A percentile compares a stretch with the other conserved stretches of the same genome.
phyloP scores from a whole-genome alignment of 2,888 invertebrate genomes.

The Stomorhina lunata region DNA sequence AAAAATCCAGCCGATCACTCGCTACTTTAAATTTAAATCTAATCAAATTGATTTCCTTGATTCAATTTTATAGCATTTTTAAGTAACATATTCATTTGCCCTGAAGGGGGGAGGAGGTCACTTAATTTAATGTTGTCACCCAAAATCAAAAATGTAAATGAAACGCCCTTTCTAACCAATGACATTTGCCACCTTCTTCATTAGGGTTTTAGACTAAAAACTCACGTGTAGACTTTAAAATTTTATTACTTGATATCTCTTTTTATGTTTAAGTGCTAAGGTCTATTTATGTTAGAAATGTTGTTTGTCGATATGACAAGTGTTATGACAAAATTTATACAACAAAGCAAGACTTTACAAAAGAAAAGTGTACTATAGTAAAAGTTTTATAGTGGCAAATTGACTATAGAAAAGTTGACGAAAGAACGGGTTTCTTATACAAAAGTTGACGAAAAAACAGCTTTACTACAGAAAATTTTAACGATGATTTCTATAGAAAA shows the following conservation, averaged over 20 bases:
- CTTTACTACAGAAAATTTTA: too few species aligned
- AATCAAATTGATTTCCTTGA: conserved; percentile 77
- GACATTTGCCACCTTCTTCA: conserved; percentile 51
- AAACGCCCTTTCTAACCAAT: conserved; percentile 31
- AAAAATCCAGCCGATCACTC: conserved; percentile 74
- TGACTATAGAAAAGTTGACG: too few species aligned
- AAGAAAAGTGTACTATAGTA: too few species aligned
- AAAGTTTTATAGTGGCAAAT: too few species aligned
- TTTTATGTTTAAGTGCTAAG: neutral
- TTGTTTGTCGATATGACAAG: conserved; percentile 76
- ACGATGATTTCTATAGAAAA: too few species aligned
- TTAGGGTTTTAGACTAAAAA: conserved; percentile 22
- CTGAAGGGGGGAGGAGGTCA: conserved; percentile 10
- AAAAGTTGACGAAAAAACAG: too few species aligned
- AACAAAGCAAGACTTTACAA: too few species aligned
- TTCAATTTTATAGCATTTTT: neutral
- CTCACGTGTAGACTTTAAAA: conserved; percentile 44
- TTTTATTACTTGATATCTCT: neutral
- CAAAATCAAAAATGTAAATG: conserved; percentile 33
- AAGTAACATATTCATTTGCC: neutral
- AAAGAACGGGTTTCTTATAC: too few species aligned
- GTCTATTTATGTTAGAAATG: conserved; percentile 51
- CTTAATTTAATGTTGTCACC: conserved; percentile 65
- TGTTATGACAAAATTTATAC: conserved; percentile 78
- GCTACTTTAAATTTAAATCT: conserved; percentile 78